Evolutionary conservation across 2,113 vertebrate species (phyloP).

Genomic region (Prionailurus viverrinus): DNA sequence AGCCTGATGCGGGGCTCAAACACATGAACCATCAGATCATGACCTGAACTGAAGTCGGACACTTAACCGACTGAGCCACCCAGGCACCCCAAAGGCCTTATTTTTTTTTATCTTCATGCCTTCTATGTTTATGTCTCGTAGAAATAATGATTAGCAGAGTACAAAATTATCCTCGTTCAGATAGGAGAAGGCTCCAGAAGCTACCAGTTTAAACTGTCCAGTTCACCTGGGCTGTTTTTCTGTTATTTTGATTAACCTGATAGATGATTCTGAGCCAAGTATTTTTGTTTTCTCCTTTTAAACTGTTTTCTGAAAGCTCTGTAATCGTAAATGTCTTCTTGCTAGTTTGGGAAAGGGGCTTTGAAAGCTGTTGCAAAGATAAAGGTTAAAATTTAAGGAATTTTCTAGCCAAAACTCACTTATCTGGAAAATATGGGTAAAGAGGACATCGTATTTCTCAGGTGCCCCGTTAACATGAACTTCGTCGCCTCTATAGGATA

Average conservation of each 20-base stretch:
- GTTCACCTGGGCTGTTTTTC: not conserved
- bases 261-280: conserved; percentile 5
- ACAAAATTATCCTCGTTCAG: not conserved
- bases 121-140: not conserved
- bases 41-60: too few species aligned
- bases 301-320: not conserved
- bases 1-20: too few species aligned
- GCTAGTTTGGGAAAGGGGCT: not conserved
- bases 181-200: not conserved
- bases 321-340: conserved; percentile 2
- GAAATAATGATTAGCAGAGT: not conserved
- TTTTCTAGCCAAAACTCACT: not conserved
- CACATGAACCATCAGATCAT: too few species aligned
- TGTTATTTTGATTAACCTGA: not conserved
- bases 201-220: not conserved
- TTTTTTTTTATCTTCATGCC: not conserved
- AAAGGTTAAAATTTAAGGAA: conserved; percentile 22
- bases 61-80: too few species aligned
- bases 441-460: conserved; percentile 1
- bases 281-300: not conserved
- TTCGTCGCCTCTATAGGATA: not conserved
- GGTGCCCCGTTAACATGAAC: not conserved
- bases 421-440: conserved; percentile 22
- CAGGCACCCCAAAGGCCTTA: too few species aligned
- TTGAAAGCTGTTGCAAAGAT: not conserved